Conservation (phyloP, 2,113 vertebrate genomes). For the Enhydra lutris region DNA sequence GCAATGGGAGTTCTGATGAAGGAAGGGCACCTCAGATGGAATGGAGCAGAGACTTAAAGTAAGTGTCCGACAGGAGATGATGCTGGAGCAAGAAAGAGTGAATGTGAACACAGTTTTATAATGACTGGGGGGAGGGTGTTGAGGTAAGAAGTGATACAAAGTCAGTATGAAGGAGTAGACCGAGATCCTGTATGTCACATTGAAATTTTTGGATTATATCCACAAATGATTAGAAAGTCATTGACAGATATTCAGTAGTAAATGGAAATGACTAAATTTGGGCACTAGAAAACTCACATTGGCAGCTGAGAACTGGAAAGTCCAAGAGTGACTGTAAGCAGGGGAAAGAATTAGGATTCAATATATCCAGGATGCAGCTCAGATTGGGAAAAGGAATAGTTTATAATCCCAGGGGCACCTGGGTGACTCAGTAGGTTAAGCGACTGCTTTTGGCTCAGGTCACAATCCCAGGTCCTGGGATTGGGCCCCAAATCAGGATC, state of each 20-base stretch:
- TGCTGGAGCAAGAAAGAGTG: background rate
- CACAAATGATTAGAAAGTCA: background rate
- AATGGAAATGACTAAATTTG: background rate
- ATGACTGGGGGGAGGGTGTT: background rate
- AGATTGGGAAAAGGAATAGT: background rate
- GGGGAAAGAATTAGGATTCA: background rate
- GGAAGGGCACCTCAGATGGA: background rate
- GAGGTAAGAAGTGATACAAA: background rate
- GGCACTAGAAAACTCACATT: background rate
- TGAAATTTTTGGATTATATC: background rate
- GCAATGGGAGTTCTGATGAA: background rate
- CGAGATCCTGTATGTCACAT: background rate
- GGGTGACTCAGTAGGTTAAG: too few species aligned
- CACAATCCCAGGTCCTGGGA: too few species aligned
- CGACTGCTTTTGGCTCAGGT: too few species aligned
- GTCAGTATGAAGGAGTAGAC: background rate
- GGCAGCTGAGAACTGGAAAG: background rate
- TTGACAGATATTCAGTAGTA: background rate
- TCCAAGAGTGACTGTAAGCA: background rate
- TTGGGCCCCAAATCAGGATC: too few species aligned
- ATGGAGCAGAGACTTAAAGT: background rate
- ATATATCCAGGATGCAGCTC: background rate
- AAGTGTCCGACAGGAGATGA: background rate
- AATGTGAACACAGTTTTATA: background rate
- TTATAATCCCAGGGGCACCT: background rate